These are phyloP conservation scores for Scatophagus argus DNA, from an alignment of 2,113 vertebrate species.

Conservation along the genomic window DNA sequence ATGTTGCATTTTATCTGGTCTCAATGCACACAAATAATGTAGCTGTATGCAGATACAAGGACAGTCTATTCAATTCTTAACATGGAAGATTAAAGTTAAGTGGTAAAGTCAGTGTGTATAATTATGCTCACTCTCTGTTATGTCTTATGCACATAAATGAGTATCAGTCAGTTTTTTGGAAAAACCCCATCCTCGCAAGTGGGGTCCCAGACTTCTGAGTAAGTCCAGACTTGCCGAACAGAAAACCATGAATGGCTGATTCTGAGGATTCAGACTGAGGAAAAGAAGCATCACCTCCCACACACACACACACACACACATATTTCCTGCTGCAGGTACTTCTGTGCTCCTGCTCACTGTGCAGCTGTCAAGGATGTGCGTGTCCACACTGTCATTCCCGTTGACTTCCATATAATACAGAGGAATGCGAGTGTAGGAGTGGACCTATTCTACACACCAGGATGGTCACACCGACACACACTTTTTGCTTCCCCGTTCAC, in stretches of 20 bases:
- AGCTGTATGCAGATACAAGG: not conserved
- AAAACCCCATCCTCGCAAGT: not conserved
- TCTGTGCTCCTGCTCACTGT: constrained; percentile 15
- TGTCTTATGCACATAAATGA: not conserved
- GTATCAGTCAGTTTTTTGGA: not conserved
- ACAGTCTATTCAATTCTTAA: not conserved
- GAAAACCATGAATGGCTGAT: not conserved
- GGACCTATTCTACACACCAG: constrained; percentile 54
- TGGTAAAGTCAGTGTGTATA: not conserved
- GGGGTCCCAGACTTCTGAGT: not conserved
- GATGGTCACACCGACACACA: constrained; percentile 68
- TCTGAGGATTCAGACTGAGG: not conserved
- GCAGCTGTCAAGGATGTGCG: constrained; percentile 37
- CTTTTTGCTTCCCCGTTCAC: constrained; percentile 37
- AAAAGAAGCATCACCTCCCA: constrained; percentile 37
- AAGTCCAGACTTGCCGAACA: not conserved
- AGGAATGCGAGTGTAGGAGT: constrained; percentile 78
- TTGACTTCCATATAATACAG: constrained; percentile 52
- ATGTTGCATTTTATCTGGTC: not conserved
- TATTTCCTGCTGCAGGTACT: constrained; percentile 40
- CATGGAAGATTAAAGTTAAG: too few relatives aligned
- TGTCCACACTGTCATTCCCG: constrained; percentile 39
- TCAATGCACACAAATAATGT: not conserved
- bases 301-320: constrained; percentile 4
- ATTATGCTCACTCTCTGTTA: not conserved